Evolutionary conservation across 2,888 invertebrate species (phyloP).

Genomic region (Tenodera sinensis): DNA sequence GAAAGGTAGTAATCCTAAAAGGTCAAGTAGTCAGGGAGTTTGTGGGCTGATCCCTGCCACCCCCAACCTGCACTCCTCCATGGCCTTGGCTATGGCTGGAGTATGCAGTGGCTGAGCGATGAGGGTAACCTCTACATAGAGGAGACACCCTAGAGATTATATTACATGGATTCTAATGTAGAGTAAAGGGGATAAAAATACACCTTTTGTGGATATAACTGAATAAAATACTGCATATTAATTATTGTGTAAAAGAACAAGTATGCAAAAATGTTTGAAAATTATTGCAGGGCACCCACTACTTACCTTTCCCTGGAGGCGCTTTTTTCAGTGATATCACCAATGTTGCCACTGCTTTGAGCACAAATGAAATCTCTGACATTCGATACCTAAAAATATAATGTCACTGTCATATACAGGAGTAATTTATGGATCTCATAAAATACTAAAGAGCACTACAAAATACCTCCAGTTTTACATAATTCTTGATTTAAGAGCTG

Average conservation of each 20-base stretch:
- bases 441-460: no score
- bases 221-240: neutral
- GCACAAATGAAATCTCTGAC: conserved; percentile 92
- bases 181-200: neutral
- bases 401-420: neutral
- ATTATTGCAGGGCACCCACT: neutral
- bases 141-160: no score
- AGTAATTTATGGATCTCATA: no score
- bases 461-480: no score
- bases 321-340: conserved; percentile 91
- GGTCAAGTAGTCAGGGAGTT: no score
- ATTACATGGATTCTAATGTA: neutral
- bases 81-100: no score
- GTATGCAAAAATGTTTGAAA: neutral
- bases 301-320: conserved; percentile 74
- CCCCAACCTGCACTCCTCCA: no score
- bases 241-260: neutral
- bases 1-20: no score
- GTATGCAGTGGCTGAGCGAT: no score
- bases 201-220: neutral
- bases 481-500: no score
- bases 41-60: no score
- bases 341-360: conserved; percentile 90
- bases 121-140: no score
- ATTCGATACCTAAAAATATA: conserved; percentile 70